Conservation (phyloP, 2,113 vertebrate genomes). For the Myrmophylax atrothorax region DNA sequence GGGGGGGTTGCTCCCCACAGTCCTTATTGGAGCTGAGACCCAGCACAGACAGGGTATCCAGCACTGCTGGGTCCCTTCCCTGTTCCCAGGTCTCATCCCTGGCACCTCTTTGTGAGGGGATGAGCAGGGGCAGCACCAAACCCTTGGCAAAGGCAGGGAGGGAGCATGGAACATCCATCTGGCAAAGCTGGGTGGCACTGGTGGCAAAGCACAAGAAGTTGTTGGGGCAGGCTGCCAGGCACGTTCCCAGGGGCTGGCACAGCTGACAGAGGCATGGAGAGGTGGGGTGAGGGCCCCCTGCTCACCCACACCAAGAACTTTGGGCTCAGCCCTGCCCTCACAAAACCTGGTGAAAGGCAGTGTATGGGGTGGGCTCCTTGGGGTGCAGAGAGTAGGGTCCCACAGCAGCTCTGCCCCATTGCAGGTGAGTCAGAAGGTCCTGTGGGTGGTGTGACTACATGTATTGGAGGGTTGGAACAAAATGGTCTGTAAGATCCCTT, state of each 20-base stretch:
- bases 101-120: not conserved
- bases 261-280: accelerated
- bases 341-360: not conserved
- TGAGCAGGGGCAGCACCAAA: not conserved
- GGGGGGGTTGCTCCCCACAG: accelerated
- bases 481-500: not conserved
- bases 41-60: no score
- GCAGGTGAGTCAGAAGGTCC: not conserved
- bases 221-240: not conserved
- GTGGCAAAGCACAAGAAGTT: accelerated
- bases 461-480: not conserved
- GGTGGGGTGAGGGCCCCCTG: not conserved
- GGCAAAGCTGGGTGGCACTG: accelerated
- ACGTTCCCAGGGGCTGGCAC: not conserved
- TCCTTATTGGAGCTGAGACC: not conserved
- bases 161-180: not conserved
- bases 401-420: not conserved
- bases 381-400: no score
- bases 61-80: not conserved
- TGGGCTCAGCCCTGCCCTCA: not conserved
- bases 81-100: not conserved
- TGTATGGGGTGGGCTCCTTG: accelerated
- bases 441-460: not conserved
- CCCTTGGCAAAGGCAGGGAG: not conserved
- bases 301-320: accelerated